phyloP scores from a whole-genome alignment of 2,797 vertebrate genomes.

The Anniella stebbinsi region DNA sequence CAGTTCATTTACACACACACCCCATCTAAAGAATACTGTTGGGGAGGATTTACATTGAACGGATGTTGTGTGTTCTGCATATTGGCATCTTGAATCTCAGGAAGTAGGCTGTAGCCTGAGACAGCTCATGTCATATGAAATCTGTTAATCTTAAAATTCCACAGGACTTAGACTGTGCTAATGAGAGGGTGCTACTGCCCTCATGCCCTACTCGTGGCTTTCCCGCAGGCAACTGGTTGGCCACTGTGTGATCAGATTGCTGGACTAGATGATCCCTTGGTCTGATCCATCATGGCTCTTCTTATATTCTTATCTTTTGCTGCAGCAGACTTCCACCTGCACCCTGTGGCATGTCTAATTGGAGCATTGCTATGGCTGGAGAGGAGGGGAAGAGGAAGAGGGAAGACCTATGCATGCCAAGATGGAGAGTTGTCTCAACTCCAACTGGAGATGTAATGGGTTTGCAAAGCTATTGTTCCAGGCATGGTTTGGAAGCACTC shows the following conservation, averaged over 20 bases:
- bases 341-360: not conserved
- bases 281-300: too few species aligned
- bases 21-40: not conserved
- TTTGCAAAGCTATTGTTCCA: not conserved
- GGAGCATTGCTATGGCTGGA: not conserved
- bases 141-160: not conserved
- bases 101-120: not conserved
- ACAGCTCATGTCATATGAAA: not conserved
- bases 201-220: too few species aligned
- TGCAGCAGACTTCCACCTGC: not conserved
- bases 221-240: too few species aligned
- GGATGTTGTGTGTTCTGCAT: not conserved
- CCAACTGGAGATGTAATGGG: not conserved
- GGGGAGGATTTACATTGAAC: not conserved
- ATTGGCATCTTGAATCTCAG: not conserved
- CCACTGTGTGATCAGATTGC: too few species aligned
- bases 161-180: not conserved
- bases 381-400: too few species aligned
- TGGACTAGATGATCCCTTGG: too few species aligned
- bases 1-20: not conserved
- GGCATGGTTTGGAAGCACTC: not conserved
- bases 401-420: not conserved
- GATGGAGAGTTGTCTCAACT: not conserved
- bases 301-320: not conserved
- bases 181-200: too few species aligned